phyloP scores from a whole-genome alignment of 37 sponge, comb jelly and placozoan genomes.

The Lycopodina hypogea region DNA sequence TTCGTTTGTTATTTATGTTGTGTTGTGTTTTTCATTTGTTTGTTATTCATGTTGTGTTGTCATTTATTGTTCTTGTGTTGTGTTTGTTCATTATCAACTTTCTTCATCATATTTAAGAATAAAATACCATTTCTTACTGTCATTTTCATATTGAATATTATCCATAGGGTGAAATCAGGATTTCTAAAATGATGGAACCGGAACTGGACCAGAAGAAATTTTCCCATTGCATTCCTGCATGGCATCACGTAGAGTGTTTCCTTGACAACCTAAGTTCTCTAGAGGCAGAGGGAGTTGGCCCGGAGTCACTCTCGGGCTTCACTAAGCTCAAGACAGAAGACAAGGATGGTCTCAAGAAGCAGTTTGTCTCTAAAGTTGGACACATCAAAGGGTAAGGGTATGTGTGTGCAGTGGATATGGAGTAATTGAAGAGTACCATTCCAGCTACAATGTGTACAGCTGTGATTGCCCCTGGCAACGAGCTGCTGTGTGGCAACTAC shows the following conservation, averaged over 20 bases:
- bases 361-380: constrained; percentile 1
- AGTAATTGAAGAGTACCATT: background rate
- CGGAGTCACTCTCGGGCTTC: constrained; percentile 70
- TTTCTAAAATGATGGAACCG: constrained; percentile 70
- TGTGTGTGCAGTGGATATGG: background rate
- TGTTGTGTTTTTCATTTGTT: too few relatives aligned
- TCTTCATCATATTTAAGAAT: too few relatives aligned
- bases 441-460: too few relatives aligned
- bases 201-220: constrained; percentile 22
- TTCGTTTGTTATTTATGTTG: too few relatives aligned
- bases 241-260: constrained; percentile 88
- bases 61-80: too few relatives aligned
- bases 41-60: too few relatives aligned
- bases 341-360: constrained; percentile 42
- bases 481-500: too few relatives aligned
- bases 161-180: constrained; percentile 50
- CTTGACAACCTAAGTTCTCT: constrained; percentile 33
- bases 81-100: too few relatives aligned
- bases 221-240: constrained; percentile 41
- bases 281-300: constrained; percentile 40
- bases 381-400: constrained; percentile 7
- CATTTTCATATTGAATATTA: too few relatives aligned
- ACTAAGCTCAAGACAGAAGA: constrained; percentile 68
- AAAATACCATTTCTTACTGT: too few relatives aligned
- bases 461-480: too few relatives aligned